phyloP scores from a whole-genome alignment of 2,888 invertebrate genomes.

The Prenolepis imparis region DNA sequence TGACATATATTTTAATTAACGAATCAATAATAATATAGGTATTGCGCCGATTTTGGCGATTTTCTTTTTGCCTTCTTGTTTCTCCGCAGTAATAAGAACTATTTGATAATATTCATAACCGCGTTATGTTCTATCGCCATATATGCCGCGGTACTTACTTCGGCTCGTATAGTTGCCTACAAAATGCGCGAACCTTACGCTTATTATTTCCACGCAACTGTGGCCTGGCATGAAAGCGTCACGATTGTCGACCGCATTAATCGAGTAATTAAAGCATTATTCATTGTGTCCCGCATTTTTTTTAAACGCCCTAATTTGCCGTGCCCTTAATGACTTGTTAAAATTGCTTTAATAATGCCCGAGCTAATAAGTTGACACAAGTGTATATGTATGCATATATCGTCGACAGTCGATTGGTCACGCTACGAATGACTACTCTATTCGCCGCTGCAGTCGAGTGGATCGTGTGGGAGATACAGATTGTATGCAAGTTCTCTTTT shows the following conservation, averaged over 20 bases:
- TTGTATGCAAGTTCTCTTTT: slow-evolving; percentile 27
- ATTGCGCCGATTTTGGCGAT: not conserved
- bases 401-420: slow-evolving; percentile 70
- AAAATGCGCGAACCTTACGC: slow-evolving; percentile 19
- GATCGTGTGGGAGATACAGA: slow-evolving; percentile 56
- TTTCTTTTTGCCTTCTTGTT: not conserved
- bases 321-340: slow-evolving; percentile 52
- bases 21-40: slow-evolving; percentile 3
- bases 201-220: slow-evolving; percentile 11
- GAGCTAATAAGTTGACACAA: slow-evolving; percentile 45
- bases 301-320: slow-evolving; percentile 42
- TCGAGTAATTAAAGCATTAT: slow-evolving; percentile 48
- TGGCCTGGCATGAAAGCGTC: slow-evolving; percentile 13
- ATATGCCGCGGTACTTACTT: slow-evolving; percentile 9
- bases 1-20: slow-evolving; percentile 28
- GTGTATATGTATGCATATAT: slow-evolving; percentile 39
- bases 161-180: slow-evolving; percentile 11
- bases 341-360: slow-evolving; percentile 48
- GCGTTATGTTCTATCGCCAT: not conserved
- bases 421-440: slow-evolving; percentile 68
- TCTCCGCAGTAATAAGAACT: not conserved
- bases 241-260: slow-evolving; percentile 31
- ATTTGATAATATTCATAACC: slow-evolving; percentile 5
- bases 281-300: slow-evolving; percentile 42
- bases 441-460: slow-evolving; percentile 59